These are phyloP conservation scores for Hephaestus fuliginosus DNA, from an alignment of 2,797 vertebrate species.

Conservation along the genomic window DNA sequence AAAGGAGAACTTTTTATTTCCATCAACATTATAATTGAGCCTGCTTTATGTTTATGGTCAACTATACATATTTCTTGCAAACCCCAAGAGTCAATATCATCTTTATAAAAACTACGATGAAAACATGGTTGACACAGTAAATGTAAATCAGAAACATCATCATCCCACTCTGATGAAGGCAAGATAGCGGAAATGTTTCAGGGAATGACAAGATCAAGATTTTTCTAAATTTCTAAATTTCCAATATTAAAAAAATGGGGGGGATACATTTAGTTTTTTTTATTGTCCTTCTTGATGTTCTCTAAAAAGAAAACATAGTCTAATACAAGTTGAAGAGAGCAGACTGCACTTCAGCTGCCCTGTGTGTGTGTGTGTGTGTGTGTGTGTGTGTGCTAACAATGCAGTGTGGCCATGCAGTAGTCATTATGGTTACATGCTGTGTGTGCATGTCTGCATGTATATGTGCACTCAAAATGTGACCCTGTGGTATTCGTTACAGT, in stretches of 20 bases:
- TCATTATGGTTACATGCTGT: constrained; percentile 47
- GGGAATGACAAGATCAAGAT: not conserved
- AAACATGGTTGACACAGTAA: not conserved
- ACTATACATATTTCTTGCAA: not conserved
- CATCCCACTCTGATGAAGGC: not conserved
- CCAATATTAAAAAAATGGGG: not conserved
- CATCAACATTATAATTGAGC: not conserved
- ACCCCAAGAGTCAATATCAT: not conserved
- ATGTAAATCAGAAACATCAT: not conserved
- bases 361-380: constrained; percentile 31
- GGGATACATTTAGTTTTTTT: not conserved
- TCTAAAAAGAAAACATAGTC: not conserved
- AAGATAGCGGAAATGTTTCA: not conserved
- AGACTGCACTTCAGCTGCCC: constrained; percentile 18
- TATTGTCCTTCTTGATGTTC: not conserved
- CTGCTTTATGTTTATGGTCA: not conserved
- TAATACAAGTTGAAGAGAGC: constrained; percentile 34
- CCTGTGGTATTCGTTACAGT: constrained; percentile 26
- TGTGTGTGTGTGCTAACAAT: constrained; percentile 26
- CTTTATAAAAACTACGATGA: not conserved
- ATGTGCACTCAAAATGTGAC: constrained; percentile 45
- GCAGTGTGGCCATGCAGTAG: constrained; percentile 31
- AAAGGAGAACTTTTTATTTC: not conserved
- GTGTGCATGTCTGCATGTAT: constrained; percentile 48
- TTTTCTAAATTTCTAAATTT: not conserved